A percentile compares a stretch with the other conserved stretches of the same genome.
phyloP scores from a whole-genome alignment of 2,113 vertebrate species.

The Eubucco bourcierii region DNA sequence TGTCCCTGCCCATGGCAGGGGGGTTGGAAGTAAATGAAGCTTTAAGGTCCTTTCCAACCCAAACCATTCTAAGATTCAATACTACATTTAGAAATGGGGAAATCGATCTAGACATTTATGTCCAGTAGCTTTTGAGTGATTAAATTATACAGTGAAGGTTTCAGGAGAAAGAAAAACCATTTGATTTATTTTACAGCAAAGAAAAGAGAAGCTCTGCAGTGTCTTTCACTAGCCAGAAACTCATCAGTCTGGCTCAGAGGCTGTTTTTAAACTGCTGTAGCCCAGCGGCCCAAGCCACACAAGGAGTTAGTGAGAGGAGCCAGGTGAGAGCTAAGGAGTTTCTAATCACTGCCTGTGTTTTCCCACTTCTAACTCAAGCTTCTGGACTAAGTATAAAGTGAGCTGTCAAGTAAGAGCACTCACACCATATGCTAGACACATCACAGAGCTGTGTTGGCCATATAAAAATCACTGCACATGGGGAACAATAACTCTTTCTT shows the following conservation, averaged over 20 bases:
- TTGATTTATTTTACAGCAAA: background rate
- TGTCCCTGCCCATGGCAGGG: too few species aligned
- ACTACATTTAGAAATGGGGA: background rate
- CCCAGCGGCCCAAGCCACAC: background rate
- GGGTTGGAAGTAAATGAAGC: too few species aligned
- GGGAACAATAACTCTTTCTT: constrained; percentile 63
- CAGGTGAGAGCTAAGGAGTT: constrained; percentile 42
- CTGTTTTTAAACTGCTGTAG: background rate
- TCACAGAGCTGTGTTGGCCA: constrained; percentile 56
- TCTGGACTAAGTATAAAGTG: constrained; percentile 59
- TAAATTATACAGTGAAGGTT: background rate
- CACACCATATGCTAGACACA: constrained; percentile 60
- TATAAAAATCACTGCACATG: constrained; percentile 59
- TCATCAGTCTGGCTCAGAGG: background rate
- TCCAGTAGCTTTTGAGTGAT: background rate
- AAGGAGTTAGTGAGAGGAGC: constrained; percentile 26
- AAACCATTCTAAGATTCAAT: too few species aligned
- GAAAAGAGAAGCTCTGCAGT: background rate
- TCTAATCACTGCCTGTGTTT: constrained; percentile 42
- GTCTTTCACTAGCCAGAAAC: background rate
- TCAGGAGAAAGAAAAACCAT: background rate
- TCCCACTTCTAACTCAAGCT: constrained; percentile 32
- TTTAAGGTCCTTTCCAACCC: too few species aligned
- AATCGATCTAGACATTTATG: background rate
- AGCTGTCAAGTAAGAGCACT: constrained; percentile 60